phyloP scores from a whole-genome alignment of 2,113 vertebrate species.

The Plotosus lineatus region DNA sequence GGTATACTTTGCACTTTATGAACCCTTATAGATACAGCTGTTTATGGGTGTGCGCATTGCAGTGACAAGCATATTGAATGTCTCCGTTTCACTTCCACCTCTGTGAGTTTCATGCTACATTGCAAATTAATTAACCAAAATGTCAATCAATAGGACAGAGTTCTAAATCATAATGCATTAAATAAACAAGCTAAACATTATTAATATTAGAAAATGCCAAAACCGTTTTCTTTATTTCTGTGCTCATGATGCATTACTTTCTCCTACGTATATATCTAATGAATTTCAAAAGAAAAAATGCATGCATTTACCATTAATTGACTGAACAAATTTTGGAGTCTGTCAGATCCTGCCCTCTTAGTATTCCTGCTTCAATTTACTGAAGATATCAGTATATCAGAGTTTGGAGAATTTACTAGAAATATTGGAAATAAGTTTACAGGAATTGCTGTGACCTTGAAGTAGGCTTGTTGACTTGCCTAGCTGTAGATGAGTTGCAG shows the following conservation, averaged over 20 bases:
- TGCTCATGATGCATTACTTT: background rate
- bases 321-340: background rate
- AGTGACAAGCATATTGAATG: constrained; percentile 10
- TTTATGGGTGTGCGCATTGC: background rate
- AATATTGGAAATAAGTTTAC: background rate
- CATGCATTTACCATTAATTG: background rate
- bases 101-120: constrained; percentile 27
- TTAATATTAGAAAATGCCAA: background rate
- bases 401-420: constrained; percentile 37
- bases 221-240: background rate
- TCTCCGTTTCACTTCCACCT: constrained; percentile 1
- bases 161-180: background rate
- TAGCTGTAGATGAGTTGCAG: constrained; percentile 29
- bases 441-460: constrained; percentile 44
- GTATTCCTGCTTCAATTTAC: background rate
- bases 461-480: constrained; percentile 26
- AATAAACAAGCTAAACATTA: constrained; percentile 17
- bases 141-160: background rate
- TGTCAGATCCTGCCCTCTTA: background rate
- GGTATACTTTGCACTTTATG: background rate
- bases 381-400: background rate
- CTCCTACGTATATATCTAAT: background rate
- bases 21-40: background rate
- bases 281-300: background rate
- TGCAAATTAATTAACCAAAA: constrained; percentile 40